Evolutionary conservation across 2,888 invertebrate species (phyloP).

Genomic region (Operophtera brumata): DNA sequence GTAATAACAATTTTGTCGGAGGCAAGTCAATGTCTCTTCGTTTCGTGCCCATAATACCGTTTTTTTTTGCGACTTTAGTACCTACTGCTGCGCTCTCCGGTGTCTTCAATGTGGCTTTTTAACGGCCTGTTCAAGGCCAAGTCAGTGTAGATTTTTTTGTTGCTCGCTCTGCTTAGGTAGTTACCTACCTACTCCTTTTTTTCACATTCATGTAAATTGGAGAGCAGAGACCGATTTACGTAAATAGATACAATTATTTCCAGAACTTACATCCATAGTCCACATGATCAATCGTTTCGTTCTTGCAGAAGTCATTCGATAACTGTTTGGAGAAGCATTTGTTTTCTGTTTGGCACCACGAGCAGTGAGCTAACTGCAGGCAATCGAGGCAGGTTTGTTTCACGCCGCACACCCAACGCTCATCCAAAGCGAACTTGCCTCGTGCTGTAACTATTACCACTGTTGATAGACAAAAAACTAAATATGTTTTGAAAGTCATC

Average conservation of each 20-base stretch:
- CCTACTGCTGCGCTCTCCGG: too few relatives aligned
- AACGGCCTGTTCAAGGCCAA: too few relatives aligned
- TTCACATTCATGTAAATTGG: not conserved
- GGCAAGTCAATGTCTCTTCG: too few relatives aligned
- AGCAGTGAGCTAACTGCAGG: conserved; percentile 61
- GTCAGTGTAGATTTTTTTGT: too few relatives aligned
- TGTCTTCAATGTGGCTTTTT: too few relatives aligned
- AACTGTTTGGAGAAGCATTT: conserved; percentile 60
- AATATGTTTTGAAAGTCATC: conserved; percentile 35
- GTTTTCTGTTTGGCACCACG: conserved; percentile 63
- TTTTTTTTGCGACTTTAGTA: too few relatives aligned
- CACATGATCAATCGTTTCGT: conserved; percentile 49
- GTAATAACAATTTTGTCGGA: too few relatives aligned
- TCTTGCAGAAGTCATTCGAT: conserved; percentile 48
- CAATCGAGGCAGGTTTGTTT: conserved; percentile 64
- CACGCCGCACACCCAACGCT: conserved; percentile 62
- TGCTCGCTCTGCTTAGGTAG: too few relatives aligned
- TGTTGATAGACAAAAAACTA: conserved; percentile 28
- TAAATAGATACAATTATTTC: not conserved
- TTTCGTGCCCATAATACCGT: too few relatives aligned
- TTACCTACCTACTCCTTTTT: not conserved
- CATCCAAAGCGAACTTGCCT: conserved; percentile 46
- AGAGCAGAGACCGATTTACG: too few relatives aligned
- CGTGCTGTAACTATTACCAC: conserved; percentile 33
- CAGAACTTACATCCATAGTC: conserved; percentile 57